Evolutionary conservation across 2,113 vertebrate species (phyloP).

Genomic region (Amazona vittata): DNA sequence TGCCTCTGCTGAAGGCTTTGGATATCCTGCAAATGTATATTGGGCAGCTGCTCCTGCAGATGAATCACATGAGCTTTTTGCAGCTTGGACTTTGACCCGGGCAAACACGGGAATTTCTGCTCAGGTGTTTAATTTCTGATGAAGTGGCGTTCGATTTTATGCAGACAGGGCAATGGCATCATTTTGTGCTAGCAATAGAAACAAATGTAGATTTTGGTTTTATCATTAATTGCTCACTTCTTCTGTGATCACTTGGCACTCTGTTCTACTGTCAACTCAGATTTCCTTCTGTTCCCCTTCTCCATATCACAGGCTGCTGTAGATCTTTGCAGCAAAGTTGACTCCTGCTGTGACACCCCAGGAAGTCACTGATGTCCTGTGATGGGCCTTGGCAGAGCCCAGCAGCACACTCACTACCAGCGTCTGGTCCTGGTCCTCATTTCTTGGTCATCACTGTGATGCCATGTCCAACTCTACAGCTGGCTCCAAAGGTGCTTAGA

Average conservation of each 20-base stretch:
- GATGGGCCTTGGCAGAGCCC: not conserved
- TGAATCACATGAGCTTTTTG: not conserved
- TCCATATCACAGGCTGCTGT: not conserved
- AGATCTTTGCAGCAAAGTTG: not conserved
- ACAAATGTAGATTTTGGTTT: not conserved
- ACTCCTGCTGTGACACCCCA: not conserved
- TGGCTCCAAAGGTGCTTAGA: not conserved
- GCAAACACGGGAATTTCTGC: not conserved
- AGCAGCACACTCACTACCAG: not conserved
- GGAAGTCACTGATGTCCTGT: not conserved
- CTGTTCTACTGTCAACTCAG: accelerated
- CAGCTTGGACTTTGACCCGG: not conserved
- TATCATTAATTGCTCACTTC: not conserved
- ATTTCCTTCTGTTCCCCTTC: not conserved
- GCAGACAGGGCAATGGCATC: not conserved
- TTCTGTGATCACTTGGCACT: accelerated
- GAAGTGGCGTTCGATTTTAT: accelerated
- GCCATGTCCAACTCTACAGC: not conserved
- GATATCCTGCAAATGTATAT: not conserved
- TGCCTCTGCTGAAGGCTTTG: not conserved
- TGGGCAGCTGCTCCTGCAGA: not conserved
- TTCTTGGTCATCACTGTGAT: not conserved
- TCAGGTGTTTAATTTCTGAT: accelerated
- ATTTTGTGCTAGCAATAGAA: not conserved
- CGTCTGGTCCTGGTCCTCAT: accelerated